Percentiles rank a stretch among this genome's conserved stretches.
Evolutionary conservation across 2,888 invertebrate species (phyloP).

Genomic region (Nomada lathburiana): DNA sequence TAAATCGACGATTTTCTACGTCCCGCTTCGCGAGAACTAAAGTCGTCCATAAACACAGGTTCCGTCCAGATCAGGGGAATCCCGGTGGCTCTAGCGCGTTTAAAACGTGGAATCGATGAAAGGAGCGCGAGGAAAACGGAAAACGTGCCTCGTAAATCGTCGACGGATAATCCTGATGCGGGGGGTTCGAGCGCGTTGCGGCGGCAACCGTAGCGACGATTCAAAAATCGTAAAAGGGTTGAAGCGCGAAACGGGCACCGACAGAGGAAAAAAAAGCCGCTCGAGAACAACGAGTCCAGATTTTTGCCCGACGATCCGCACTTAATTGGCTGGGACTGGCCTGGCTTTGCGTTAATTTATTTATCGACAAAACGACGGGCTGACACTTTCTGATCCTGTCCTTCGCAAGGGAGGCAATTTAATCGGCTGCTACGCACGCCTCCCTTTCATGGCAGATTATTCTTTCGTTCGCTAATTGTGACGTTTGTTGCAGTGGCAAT

Average conservation of each 20-base stretch:
- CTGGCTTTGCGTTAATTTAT: conserved; percentile 66
- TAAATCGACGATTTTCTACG: conserved; percentile 41
- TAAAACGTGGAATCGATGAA: conserved; percentile 61
- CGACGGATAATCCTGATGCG: conserved; percentile 67
- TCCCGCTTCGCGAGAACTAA: conserved; percentile 7
- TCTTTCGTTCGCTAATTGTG: conserved; percentile 18
- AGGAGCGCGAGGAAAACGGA: conserved; percentile 40
- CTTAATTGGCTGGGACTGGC: conserved; percentile 61
- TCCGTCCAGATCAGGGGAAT: conserved; percentile 36
- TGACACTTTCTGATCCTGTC: conserved; percentile 51
- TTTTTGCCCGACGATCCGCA: conserved; percentile 35
- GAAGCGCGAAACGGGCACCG: conserved; percentile 38
- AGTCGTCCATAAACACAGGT: conserved; percentile 43
- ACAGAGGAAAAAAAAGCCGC: conserved; percentile 7
- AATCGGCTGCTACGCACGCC: conserved; percentile 50
- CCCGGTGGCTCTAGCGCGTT: conserved; percentile 38
- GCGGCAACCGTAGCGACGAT: conserved; percentile 63
- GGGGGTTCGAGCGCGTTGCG: conserved; percentile 58
- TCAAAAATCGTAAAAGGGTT: conserved; percentile 67
- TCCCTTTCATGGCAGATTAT: conserved; percentile 49
- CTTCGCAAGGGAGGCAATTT: conserved; percentile 36
- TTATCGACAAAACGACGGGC: conserved; percentile 57
- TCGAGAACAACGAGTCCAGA: conserved; percentile 34
- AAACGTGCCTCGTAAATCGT: conserved; percentile 64
- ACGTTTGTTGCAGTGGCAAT: conserved; percentile 25